phyloP scores from a whole-genome alignment of 2,888 invertebrate species.

The Hydrotaea diabolus region DNA sequence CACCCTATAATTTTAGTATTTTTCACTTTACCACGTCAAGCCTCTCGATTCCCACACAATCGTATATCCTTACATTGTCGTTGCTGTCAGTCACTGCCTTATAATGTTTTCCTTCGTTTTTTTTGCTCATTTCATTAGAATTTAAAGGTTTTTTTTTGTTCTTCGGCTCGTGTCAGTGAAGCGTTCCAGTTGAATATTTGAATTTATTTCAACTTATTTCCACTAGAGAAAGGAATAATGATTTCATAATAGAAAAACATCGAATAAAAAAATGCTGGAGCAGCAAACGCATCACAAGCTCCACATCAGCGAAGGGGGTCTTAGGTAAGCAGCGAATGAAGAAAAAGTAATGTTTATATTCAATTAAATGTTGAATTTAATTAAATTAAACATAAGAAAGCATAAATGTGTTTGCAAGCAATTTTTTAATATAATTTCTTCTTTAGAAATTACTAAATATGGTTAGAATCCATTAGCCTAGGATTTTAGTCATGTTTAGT shows the following conservation, averaged over 20 bases:
- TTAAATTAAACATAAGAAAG: background rate
- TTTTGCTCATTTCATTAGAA: constrained; percentile 7
- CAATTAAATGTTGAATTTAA: constrained; percentile 13
- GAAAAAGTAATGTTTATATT: background rate
- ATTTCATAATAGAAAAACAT: constrained; percentile 1
- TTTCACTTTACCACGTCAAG: background rate
- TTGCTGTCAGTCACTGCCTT: background rate
- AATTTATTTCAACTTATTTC: constrained; percentile 34
- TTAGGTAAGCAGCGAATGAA: background rate
- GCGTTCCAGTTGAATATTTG: constrained; percentile 14
- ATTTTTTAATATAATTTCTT: too few species aligned
- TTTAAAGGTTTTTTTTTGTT: constrained; percentile 30
- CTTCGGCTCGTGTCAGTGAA: background rate
- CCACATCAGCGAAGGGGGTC: background rate
- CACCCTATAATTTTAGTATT: background rate
- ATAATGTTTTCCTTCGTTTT: constrained; percentile 11
- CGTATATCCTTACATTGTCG: background rate
- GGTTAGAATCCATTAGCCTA: too few species aligned
- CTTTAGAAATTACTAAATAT: too few species aligned
- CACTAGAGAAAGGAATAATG: constrained; percentile 18
- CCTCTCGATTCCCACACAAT: background rate
- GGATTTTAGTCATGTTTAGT: too few species aligned
- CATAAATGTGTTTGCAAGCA: background rate
- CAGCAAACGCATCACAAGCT: background rate
- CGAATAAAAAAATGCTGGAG: background rate